These are phyloP conservation scores for Empis livida DNA, from an alignment of 2,888 invertebrate species.

Conservation along the genomic window DNA sequence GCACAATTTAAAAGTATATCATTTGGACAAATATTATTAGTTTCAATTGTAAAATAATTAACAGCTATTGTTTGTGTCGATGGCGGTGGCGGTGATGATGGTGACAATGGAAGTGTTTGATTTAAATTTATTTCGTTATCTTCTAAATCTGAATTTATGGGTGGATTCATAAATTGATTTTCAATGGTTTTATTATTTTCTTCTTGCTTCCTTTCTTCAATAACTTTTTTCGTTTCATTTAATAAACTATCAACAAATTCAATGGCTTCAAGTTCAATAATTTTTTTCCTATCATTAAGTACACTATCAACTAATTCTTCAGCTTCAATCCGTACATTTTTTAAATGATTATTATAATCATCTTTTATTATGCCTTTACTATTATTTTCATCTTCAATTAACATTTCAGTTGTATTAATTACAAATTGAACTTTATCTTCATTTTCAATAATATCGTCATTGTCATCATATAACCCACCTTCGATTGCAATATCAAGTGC, in stretches of 20 bases:
- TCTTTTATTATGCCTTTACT: too few species aligned
- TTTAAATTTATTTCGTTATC: not conserved
- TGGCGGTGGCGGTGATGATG: too few species aligned
- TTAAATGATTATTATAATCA: slow-evolving; percentile 1
- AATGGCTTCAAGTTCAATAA: slow-evolving; percentile 7
- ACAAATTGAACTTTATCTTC: not conserved
- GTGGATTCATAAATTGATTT: too few species aligned
- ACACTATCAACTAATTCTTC: not conserved
- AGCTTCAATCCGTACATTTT: slow-evolving; percentile 3
- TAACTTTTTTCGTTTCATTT: slow-evolving; percentile 12
- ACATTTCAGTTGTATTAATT: slow-evolving; percentile 1
- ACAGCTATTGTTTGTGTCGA: too few species aligned
- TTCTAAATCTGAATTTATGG: not conserved
- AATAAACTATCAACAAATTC: slow-evolving; percentile 15
- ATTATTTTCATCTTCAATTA: not conserved
- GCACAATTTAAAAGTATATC: too few species aligned
- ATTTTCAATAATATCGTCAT: slow-evolving; percentile 6
- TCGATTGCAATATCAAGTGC: slow-evolving; percentile 15
- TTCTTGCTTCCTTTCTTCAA: slow-evolving; percentile 3
- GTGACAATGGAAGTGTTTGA: not conserved
- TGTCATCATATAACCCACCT: slow-evolving; percentile 7
- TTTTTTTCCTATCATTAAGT: not conserved
- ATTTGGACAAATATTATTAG: too few species aligned
- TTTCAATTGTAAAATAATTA: too few species aligned
- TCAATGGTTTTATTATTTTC: not conserved